phyloP scores from a whole-genome alignment of 2,797 vertebrate genomes.

The Xiphophorus birchmanni region DNA sequence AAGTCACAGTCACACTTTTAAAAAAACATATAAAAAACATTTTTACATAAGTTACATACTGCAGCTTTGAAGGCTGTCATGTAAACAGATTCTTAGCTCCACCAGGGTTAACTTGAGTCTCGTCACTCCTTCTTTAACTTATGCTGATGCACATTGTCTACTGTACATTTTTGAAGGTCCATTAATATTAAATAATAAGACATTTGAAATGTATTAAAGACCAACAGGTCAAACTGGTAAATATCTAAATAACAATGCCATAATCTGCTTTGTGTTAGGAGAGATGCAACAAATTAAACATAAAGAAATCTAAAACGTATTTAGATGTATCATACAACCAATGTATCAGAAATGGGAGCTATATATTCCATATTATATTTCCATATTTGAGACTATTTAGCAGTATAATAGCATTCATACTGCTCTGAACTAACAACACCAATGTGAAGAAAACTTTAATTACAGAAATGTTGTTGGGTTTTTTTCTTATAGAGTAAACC shows the following conservation, averaged over 20 bases:
- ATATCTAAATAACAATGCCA: background rate
- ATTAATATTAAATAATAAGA: no score
- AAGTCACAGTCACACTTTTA: no score
- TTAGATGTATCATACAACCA: background rate
- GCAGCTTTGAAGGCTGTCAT: no score
- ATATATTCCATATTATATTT: background rate
- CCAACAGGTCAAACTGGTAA: background rate
- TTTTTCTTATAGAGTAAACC: constrained; percentile 51
- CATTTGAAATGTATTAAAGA: background rate
- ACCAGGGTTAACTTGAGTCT: no score
- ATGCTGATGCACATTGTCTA: background rate
- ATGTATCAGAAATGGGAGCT: background rate
- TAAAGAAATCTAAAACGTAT: background rate
- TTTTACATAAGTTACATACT: no score
- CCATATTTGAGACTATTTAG: background rate
- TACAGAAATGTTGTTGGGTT: constrained; percentile 56
- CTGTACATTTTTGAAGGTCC: background rate
- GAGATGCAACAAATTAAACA: background rate
- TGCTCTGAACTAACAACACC: constrained; percentile 50
- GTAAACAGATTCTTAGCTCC: no score
- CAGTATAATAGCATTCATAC: constrained; percentile 2
- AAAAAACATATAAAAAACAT: no score
- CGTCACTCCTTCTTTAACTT: no score
- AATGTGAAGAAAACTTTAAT: constrained; percentile 73
- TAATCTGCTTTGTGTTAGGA: background rate